Evolutionary conservation across 2,888 invertebrate genomes (phyloP).

Genomic region (Seira musarum): DNA sequence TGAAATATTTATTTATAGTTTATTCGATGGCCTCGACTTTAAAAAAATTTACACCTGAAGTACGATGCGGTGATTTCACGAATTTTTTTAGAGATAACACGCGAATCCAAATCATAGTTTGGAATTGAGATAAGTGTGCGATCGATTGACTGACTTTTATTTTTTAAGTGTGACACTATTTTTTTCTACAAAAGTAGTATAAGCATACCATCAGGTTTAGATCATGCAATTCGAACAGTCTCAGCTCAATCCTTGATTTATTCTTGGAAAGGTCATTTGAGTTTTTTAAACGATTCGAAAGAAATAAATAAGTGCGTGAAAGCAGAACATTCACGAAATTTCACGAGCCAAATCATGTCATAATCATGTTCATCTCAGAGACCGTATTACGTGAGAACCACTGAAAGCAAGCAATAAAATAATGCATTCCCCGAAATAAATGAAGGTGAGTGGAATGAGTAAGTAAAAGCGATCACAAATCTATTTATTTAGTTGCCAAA

Average conservation of each 20-base stretch:
- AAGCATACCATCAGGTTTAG: slow-evolving; percentile 56
- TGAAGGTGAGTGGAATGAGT: too few species aligned
- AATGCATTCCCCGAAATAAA: too few species aligned
- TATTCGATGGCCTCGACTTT: slow-evolving; percentile 5
- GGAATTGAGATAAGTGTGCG: neutral
- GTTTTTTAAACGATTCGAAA: neutral
- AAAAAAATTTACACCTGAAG: slow-evolving; percentile 4
- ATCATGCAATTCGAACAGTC: slow-evolving; percentile 43
- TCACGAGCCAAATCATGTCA: slow-evolving; percentile 57
- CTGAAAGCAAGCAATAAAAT: too few species aligned
- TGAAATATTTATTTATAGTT: too few species aligned
- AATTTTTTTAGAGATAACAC: neutral
- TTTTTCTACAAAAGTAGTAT: neutral
- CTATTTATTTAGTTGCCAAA: too few species aligned
- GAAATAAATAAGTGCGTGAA: slow-evolving; percentile 48
- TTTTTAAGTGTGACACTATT: neutral
- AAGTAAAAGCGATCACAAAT: too few species aligned
- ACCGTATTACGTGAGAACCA: neutral
- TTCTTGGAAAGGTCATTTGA: slow-evolving; percentile 61
- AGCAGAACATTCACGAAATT: slow-evolving; percentile 40
- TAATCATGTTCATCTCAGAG: slow-evolving; percentile 44
- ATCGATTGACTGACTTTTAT: neutral
- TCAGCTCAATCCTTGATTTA: slow-evolving; percentile 59
- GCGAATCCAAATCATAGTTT: neutral
- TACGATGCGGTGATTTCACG: slow-evolving; percentile 15